Conservation (phyloP, 2,888 invertebrate species). For the Drosophila mettleri region DNA sequence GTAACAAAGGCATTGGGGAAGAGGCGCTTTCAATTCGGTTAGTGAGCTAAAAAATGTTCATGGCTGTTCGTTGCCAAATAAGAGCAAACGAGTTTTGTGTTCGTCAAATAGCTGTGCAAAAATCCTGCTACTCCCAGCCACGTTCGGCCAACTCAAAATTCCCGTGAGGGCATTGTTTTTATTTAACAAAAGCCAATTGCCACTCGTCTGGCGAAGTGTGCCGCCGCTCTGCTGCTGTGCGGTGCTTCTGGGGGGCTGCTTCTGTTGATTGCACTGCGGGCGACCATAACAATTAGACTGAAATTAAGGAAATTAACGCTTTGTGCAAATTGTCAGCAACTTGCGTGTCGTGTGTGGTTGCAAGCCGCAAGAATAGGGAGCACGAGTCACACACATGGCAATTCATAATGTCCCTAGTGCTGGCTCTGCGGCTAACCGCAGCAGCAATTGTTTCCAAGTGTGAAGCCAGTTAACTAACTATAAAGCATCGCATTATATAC, state of each 20-base stretch:
- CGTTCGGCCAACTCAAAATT: constrained; percentile 25
- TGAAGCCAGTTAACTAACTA: constrained; percentile 24
- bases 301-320: constrained; percentile 80
- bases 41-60: constrained; percentile 61
- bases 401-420: constrained; percentile 17
- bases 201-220: constrained; percentile 24
- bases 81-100: constrained; percentile 6
- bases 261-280: constrained; percentile 75
- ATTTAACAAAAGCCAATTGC: constrained; percentile 49
- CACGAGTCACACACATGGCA: constrained; percentile 17
- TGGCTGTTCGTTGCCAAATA: constrained; percentile 1
- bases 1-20: not conserved
- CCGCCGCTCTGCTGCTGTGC: constrained; percentile 15
- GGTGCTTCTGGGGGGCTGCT: constrained; percentile 16
- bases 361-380: not conserved
- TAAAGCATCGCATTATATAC: constrained; percentile 14
- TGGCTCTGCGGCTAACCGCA: constrained; percentile 45
- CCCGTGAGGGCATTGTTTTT: constrained; percentile 26
- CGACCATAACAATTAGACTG: constrained; percentile 76
- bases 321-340: constrained; percentile 59
- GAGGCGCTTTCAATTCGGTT: constrained; percentile 50
- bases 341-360: constrained; percentile 22
- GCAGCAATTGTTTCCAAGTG: constrained; percentile 13
- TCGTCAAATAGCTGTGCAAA: constrained; percentile 31
- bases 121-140: constrained; percentile 37